Evolutionary conservation across 2,797 vertebrate species (phyloP).

Genomic region (Hyperoplus immaculatus): DNA sequence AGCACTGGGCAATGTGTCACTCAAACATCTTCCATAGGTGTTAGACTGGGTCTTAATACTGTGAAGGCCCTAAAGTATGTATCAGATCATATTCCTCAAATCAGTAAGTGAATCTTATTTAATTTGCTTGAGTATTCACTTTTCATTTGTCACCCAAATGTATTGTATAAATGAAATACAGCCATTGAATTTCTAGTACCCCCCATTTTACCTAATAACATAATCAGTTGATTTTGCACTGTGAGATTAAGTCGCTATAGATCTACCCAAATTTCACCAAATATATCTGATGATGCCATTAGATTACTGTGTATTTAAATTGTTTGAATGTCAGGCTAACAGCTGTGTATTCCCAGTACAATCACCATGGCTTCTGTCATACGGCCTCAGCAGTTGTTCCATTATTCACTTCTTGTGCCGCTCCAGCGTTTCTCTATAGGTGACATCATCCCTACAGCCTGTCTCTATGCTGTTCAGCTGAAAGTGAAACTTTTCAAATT

Average conservation of each 20-base stretch:
- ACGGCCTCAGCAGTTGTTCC: slow-evolving; percentile 36
- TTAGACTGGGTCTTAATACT: neutral
- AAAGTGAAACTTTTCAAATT: slow-evolving; percentile 2
- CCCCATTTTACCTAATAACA: neutral
- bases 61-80: too few species aligned
- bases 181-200: neutral
- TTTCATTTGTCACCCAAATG: neutral
- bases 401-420: slow-evolving; percentile 46
- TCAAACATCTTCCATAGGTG: neutral
- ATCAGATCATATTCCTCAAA: too few species aligned
- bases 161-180: neutral
- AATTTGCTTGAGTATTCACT: neutral
- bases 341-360: slow-evolving; percentile 31
- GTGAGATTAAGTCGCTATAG: neutral
- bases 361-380: slow-evolving; percentile 20
- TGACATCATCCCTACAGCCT: slow-evolving; percentile 28
- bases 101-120: too few species aligned
- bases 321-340: slow-evolving; percentile 24
- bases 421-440: slow-evolving; percentile 28
- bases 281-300: slow-evolving; percentile 12
- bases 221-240: neutral
- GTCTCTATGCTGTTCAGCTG: slow-evolving; percentile 2
- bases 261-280: neutral
- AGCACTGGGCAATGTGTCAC: neutral
- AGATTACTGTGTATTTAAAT: slow-evolving; percentile 18